Conservation (phyloP, 2,113 vertebrate species). For the Ancistrus triradiatus region DNA sequence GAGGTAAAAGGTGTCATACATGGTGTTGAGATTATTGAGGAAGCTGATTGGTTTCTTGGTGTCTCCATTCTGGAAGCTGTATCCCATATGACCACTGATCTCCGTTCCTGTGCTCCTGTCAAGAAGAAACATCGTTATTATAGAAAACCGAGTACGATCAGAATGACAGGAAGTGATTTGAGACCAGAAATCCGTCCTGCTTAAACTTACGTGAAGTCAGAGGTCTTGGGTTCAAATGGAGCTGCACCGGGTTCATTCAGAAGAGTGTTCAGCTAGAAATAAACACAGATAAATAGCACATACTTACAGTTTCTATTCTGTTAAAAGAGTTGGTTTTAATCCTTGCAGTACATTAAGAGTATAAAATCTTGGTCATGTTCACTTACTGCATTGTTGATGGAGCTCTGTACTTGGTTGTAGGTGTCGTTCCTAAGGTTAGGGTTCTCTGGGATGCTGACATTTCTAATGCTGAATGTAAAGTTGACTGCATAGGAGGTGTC, state of each 20-base stretch:
- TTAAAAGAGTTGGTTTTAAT: too few species aligned
- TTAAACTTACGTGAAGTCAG: neutral
- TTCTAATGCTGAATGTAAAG: constrained; percentile 16
- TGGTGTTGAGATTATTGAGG: neutral
- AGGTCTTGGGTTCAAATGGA: neutral
- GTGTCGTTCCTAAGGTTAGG: constrained; percentile 1
- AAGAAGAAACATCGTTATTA: neutral
- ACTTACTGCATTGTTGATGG: too few species aligned
- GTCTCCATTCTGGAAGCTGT: constrained; percentile 3
- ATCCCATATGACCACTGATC: neutral
- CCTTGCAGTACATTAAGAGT: too few species aligned
- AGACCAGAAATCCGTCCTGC: too few species aligned
- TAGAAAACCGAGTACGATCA: too few species aligned
- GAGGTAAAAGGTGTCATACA: neutral
- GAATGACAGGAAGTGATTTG: too few species aligned
- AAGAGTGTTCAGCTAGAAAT: constrained; percentile 1
- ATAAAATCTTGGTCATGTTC: too few species aligned
- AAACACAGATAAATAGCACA: neutral
- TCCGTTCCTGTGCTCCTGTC: neutral
- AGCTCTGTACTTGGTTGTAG: neutral
- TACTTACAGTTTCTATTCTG: neutral
- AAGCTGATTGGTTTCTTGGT: neutral
- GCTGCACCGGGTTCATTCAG: neutral
- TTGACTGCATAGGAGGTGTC: constrained; percentile 1
- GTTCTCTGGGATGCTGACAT: constrained; percentile 4